Evolutionary conservation across 64 coral and sea anemone genomes (phyloP).

Genomic region (Pachyseris speciosa): DNA sequence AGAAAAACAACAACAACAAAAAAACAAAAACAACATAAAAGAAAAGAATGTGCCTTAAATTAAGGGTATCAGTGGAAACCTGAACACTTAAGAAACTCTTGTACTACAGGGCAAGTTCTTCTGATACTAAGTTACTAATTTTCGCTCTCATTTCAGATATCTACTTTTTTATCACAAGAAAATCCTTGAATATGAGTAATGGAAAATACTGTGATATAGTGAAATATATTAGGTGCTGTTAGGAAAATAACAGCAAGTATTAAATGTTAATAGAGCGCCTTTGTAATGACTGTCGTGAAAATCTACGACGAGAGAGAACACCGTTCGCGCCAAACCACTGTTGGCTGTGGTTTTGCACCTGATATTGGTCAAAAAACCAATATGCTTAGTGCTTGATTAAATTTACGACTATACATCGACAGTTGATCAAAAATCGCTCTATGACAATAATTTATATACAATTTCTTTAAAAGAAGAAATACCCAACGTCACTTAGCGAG

Average conservation of each 20-base stretch:
- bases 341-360: not conserved
- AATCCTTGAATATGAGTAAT: slow-evolving; percentile 84
- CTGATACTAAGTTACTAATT: not conserved
- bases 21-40: no score
- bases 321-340: not conserved
- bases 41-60: no score
- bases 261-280: not conserved
- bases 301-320: not conserved
- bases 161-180: slow-evolving; percentile 92
- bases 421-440: not conserved
- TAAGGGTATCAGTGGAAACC: no score
- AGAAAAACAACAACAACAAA: no score
- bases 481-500: no score
- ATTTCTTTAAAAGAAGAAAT: not conserved
- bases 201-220: not conserved
- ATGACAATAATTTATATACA: not conserved
- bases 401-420: not conserved
- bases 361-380: not conserved
- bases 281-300: not conserved
- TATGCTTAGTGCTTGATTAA: not conserved
- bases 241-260: not conserved
- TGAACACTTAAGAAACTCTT: not conserved
- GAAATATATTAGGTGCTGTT: not conserved
- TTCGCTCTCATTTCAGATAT: slow-evolving; percentile 68
- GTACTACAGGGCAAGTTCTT: not conserved